Conservation (phyloP, 2,797 vertebrate species). For the Cossypha heuglini region DNA sequence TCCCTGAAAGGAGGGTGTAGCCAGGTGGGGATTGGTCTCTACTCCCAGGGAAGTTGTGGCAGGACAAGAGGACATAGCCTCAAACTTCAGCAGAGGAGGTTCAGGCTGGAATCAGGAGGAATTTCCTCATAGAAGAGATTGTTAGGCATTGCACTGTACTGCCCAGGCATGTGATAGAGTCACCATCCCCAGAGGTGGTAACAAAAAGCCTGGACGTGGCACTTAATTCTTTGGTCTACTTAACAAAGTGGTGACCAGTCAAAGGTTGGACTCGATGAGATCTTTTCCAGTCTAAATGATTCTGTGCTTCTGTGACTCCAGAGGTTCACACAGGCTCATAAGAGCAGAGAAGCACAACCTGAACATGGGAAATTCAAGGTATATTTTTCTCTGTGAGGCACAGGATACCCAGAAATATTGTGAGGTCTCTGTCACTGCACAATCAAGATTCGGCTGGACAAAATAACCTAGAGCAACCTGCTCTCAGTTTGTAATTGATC, state of each 20-base stretch:
- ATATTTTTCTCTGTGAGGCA: not conserved
- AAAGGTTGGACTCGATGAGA: fast-evolving
- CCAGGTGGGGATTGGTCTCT: not conserved
- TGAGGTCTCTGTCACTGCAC: not conserved
- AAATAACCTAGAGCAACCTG: not conserved
- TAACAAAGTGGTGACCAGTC: not conserved
- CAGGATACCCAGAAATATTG: not conserved
- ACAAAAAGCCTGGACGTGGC: not conserved
- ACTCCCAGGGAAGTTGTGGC: not conserved
- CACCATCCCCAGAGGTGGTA: too few relatives aligned
- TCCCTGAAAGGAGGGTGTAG: too few relatives aligned
- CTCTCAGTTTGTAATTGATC: not conserved
- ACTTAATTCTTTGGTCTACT: not conserved
- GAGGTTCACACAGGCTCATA: not conserved
- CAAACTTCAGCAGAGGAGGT: not conserved
- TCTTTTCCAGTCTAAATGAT: not conserved
- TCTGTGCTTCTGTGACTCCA: not conserved
- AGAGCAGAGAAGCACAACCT: not conserved
- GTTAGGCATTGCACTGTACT: not conserved
- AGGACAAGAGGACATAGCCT: not conserved
- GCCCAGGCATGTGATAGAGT: not conserved
- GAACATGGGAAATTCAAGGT: not conserved
- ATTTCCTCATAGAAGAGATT: not conserved
- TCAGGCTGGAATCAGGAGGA: not conserved
- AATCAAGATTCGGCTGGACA: not conserved